Conservation (phyloP, 35 echinoderm and acorn worm species). For the Amphiura filiformis region DNA sequence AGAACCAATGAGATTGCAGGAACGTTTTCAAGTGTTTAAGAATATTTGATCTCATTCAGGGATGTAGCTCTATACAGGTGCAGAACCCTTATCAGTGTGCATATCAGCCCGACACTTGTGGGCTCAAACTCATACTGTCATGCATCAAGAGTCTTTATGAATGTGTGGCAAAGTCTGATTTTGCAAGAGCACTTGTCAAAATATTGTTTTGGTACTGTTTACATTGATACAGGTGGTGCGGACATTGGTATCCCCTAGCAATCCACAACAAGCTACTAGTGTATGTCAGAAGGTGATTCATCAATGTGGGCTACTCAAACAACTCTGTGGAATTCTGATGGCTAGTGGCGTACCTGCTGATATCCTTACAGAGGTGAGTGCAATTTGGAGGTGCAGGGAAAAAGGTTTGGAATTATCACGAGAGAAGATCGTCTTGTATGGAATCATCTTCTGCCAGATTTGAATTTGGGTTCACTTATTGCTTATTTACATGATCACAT, state of each 20-base stretch:
- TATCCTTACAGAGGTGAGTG: conserved; percentile 99
- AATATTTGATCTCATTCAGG: too few species aligned
- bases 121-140: too few species aligned
- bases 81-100: not conserved
- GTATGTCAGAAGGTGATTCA: conserved; percentile 95
- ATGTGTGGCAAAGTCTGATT: too few species aligned
- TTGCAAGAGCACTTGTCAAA: too few species aligned
- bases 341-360: conserved; percentile 96
- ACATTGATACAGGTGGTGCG: conserved; percentile 81
- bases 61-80: too few species aligned
- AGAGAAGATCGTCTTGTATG: not conserved
- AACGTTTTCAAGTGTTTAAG: too few species aligned
- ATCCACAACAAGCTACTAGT: conserved; percentile 85
- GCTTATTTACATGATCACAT: too few species aligned
- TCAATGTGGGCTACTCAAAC: conserved; percentile 81
- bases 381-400: not conserved
- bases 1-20: too few species aligned
- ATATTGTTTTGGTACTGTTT: too few species aligned
- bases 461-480: too few species aligned
- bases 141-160: too few species aligned
- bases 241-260: conserved; percentile 89
- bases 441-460: too few species aligned
- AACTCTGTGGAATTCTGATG: conserved; percentile 82
- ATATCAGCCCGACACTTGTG: not conserved
- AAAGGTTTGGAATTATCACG: not conserved